Evolutionary conservation across 2,888 invertebrate genomes (phyloP), one percentile per base, ranked within the genome.

Genomic region (Anorthoa munda): DNA sequence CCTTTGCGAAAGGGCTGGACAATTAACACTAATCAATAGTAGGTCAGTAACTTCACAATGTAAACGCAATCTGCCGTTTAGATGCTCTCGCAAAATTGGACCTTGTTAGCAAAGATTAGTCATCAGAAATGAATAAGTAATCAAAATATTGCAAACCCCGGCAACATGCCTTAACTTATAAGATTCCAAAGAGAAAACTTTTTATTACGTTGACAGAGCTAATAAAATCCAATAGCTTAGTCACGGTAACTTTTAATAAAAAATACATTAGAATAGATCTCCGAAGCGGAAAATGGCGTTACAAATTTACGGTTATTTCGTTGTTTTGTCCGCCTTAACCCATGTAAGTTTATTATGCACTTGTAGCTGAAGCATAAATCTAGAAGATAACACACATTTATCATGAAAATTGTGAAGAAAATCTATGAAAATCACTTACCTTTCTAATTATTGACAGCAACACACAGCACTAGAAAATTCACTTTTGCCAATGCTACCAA

Each of bases 201-300:
- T 64, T 67, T 73, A 26, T 69, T 59, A 51, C 48, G 64, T 75
- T 76, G 69, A 75, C 56, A 59, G 58, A 79, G 77, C 63, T 81
- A 76, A 81, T 75, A 76, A 72, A 76, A 75, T 77, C 46, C 68
- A 82, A 75, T 78, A 79, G 76, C 79, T 72, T 76, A 86, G 77
- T 86, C 81, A 86, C 81, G 84, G 82, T 84, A 79, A 87, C 81
- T 82, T 83, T 81, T 73, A 84, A 88, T 87, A 89, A 90, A 87
- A 93, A 93, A 94, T 92, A 93, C 89, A 92, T 88, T 90, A 87
- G 86, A 91, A 90, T 90, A 92, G 90, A 93, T 92, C 91, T 92
- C 90, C 90, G 90, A 90, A 92, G 91, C 93, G 93, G 92, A 96
- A 96, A 96, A 96, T 96, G 96, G 96, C 96, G 96, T 92, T 94